Conservation (phyloP, 2,113 vertebrate genomes). For the Origma solitaria region DNA sequence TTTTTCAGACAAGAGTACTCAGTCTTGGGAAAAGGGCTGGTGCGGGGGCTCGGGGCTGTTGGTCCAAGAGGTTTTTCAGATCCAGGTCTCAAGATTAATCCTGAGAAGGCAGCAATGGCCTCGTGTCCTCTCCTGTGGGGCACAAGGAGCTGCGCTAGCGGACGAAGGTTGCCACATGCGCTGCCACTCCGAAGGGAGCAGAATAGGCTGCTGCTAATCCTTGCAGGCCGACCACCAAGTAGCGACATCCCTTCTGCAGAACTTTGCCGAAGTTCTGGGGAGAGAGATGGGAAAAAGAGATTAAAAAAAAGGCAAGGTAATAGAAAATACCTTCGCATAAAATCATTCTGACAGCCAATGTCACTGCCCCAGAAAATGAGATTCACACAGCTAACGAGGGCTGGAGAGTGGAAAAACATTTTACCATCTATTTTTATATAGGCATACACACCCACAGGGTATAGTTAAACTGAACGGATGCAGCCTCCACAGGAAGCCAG, state of each 20-base stretch:
- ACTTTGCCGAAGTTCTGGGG: conserved; percentile 84
- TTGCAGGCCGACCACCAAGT: conserved; percentile 84
- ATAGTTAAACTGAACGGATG: neutral
- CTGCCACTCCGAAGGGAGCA: conserved; percentile 73
- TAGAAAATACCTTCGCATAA: neutral
- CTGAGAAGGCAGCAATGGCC: neutral
- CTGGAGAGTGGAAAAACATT: neutral
- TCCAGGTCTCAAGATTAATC: neutral
- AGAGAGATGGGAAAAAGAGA: neutral
- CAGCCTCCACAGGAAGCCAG: conserved; percentile 24
- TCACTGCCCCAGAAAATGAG: neutral
- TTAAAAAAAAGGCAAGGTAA: neutral
- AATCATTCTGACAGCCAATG: fast-evolving
- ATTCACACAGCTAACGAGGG: neutral
- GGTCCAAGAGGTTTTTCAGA: neutral
- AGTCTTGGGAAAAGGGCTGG: neutral
- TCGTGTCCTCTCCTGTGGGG: fast-evolving
- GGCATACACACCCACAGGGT: neutral
- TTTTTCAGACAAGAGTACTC: neutral
- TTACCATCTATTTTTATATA: neutral
- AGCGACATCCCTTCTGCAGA: conserved; percentile 84
- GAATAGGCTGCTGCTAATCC: conserved; percentile 82
- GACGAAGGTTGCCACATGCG: conserved; percentile 71
- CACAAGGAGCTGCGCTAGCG: neutral
- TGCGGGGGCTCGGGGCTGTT: fast-evolving